These are phyloP conservation scores for Epinephelus malabaricus DNA, from an alignment of 2,797 vertebrate species.

Conservation along the genomic window DNA sequence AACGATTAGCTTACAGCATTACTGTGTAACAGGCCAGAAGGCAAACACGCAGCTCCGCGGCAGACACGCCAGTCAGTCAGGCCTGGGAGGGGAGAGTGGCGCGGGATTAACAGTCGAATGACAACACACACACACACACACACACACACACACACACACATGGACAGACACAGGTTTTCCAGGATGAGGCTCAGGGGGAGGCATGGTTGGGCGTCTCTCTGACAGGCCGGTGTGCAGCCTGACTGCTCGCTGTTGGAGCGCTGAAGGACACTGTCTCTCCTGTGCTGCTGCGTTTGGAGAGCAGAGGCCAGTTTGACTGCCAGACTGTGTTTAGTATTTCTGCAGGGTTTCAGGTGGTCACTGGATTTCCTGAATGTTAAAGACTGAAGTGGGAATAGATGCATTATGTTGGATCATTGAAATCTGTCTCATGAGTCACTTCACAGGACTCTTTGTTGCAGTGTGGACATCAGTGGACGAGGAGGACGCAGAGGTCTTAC, in stretches of 20 bases:
- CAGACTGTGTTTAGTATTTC: constrained; percentile 18
- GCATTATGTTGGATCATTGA: background rate
- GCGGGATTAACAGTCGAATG: constrained; percentile 47
- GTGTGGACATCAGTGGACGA: too few species aligned
- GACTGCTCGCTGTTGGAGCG: constrained; percentile 40
- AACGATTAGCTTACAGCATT: constrained; percentile 59
- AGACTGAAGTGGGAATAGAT: constrained; percentile 1
- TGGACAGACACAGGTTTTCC: constrained; percentile 28
- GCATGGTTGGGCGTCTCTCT: constrained; percentile 48
- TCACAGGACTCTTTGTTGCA: background rate
- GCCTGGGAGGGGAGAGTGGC: constrained; percentile 10
- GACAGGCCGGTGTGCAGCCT: constrained; percentile 60
- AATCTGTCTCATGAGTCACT: background rate
- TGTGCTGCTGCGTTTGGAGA: constrained; percentile 27
- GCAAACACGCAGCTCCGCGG: constrained; percentile 19
- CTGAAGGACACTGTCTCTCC: constrained; percentile 50
- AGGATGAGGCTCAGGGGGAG: constrained; percentile 48
- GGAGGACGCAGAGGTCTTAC: too few species aligned
- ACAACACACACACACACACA: constrained; percentile 29
- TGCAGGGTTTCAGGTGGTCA: constrained; percentile 1
- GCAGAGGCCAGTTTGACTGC: background rate
- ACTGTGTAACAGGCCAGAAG: constrained; percentile 44
- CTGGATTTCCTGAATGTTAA: background rate
- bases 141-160: background rate
- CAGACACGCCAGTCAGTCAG: constrained; percentile 25